Percentiles rank a stretch among this genome's conserved stretches.
These are phyloP conservation scores for Xiphophorus hellerii DNA, from an alignment of 2,113 vertebrate species.

Conservation along the genomic window DNA sequence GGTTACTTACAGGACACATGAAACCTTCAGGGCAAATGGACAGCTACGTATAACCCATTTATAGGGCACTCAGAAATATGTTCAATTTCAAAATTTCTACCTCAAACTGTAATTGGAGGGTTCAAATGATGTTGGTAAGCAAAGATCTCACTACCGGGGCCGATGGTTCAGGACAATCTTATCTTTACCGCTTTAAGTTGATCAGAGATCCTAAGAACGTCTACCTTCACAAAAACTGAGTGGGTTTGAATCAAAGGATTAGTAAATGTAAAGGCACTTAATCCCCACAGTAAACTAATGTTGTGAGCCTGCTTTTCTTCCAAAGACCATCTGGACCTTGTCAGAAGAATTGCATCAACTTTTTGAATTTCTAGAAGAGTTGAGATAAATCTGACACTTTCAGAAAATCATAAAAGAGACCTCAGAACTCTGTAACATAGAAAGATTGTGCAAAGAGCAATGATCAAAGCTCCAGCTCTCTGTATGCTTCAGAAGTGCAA, in stretches of 20 bases:
- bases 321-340: too few species aligned
- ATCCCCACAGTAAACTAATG: too few species aligned
- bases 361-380: not conserved
- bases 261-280: too few species aligned
- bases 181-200: not conserved
- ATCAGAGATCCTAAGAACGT: too few species aligned
- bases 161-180: not conserved
- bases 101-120: too few species aligned
- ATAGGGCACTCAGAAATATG: not conserved
- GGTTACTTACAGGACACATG: not conserved
- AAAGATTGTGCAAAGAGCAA: too few species aligned
- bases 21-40: not conserved
- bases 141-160: not conserved
- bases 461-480: too few species aligned
- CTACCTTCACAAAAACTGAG: not conserved
- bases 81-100: not conserved
- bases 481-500: too few species aligned
- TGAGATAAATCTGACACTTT: not conserved
- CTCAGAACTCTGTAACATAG: not conserved
- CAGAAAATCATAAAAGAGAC: not conserved
- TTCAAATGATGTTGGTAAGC: too few species aligned
- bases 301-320: too few species aligned
- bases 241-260: not conserved
- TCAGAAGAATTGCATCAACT: not conserved
- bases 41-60: not conserved